These are phyloP conservation scores for Pipistrellus kuhlii DNA, from an alignment of 2,797 vertebrate species.

Conservation along the genomic window DNA sequence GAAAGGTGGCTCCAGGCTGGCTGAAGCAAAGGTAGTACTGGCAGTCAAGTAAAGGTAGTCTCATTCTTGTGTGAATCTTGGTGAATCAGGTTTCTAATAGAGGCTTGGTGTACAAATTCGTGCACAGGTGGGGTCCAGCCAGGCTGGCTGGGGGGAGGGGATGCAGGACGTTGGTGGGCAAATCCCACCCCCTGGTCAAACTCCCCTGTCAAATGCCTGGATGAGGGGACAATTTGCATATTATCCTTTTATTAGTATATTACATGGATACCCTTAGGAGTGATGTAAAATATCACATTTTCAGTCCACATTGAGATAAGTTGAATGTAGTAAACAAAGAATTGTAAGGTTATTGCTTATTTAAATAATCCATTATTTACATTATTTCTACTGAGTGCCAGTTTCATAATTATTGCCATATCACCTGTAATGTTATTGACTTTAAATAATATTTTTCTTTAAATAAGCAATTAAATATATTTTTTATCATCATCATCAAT, in stretches of 20 bases:
- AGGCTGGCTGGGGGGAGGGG: too few species aligned
- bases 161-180: too few species aligned
- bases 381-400: background rate
- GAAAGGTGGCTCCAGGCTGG: too few species aligned
- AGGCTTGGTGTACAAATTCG: too few species aligned
- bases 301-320: background rate
- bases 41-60: too few species aligned
- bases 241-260: background rate
- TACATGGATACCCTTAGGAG: background rate
- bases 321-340: constrained; percentile 5
- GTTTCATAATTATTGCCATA: background rate
- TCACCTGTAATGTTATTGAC: background rate
- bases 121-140: too few species aligned
- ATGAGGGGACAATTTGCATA: too few species aligned
- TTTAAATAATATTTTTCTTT: background rate
- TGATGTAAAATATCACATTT: constrained; percentile 1
- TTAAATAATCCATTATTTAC: constrained; percentile 35
- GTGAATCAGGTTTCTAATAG: too few species aligned
- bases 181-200: too few species aligned
- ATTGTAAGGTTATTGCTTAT: background rate
- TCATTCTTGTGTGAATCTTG: too few species aligned
- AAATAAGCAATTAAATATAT: constrained; percentile 37
- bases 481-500: background rate
- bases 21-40: too few species aligned
- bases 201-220: too few species aligned